Percentiles rank a stretch among this genome's conserved stretches.
Evolutionary conservation across 2,888 invertebrate species (phyloP).

Genomic region (Hylaea fasciaria): DNA sequence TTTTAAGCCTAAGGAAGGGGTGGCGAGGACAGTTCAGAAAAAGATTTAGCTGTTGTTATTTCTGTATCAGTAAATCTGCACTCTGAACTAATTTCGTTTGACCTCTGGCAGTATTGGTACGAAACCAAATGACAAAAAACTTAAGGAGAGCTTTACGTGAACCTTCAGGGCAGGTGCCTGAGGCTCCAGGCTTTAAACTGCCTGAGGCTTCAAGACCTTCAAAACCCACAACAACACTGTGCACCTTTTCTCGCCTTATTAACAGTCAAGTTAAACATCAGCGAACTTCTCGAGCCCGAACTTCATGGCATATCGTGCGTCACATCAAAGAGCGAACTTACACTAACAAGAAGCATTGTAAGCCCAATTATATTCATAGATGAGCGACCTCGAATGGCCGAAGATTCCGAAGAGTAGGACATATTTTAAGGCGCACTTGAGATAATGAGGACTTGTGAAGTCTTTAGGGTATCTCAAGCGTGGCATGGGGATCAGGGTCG

Average conservation of each 20-base stretch:
- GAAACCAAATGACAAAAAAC: no score
- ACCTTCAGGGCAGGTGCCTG: no score
- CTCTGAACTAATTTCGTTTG: no score
- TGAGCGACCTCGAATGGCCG: constrained; percentile 61
- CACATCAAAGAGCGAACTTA: constrained; percentile 66
- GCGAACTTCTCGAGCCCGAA: constrained; percentile 12
- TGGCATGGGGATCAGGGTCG: constrained; percentile 27
- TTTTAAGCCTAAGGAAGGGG: no score
- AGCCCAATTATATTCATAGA: constrained; percentile 78
- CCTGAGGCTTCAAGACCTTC: no score
- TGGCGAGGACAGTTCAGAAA: no score
- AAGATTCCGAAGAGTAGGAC: constrained; percentile 27
- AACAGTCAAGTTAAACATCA: constrained; percentile 20
- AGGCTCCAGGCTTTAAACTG: no score
- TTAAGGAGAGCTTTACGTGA: no score
- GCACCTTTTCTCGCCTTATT: neutral
- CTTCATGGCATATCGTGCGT: constrained; percentile 35
- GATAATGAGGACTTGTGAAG: constrained; percentile 49
- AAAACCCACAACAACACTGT: neutral
- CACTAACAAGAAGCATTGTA: constrained; percentile 62
- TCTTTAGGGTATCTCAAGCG: constrained; percentile 42
- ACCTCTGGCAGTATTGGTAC: no score
- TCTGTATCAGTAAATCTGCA: no score
- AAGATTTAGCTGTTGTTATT: no score
- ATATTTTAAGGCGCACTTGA: constrained; percentile 50